A percentile compares a stretch with the other conserved stretches of the same genome.
These are phyloP conservation scores for Ammodytes dubius DNA, from an alignment of 2,113 vertebrate species.

Conservation along the genomic window DNA sequence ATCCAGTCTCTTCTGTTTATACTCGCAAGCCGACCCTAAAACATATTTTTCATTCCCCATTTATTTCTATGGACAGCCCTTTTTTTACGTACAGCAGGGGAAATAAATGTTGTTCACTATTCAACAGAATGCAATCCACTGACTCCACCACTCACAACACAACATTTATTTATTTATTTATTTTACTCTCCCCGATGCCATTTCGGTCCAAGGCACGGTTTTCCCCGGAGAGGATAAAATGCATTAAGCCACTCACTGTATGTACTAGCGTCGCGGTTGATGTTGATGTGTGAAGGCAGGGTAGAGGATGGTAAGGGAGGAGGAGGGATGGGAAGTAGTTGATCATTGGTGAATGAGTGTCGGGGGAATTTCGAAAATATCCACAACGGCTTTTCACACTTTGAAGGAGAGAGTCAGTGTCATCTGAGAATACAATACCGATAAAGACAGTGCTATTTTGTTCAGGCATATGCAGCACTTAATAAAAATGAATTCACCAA, in stretches of 20 bases:
- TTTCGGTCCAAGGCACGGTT: constrained; percentile 55
- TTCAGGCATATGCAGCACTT: not conserved
- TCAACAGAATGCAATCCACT: constrained; percentile 52
- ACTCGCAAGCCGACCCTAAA: constrained; percentile 11
- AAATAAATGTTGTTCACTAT: constrained; percentile 37
- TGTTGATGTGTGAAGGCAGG: constrained; percentile 74
- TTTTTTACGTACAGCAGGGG: constrained; percentile 46
- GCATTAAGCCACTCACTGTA: constrained; percentile 81
- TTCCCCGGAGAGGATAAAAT: constrained; percentile 72
- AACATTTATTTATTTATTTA: constrained; percentile 79
- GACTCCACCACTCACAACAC: constrained; percentile 32
- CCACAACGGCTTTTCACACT: constrained; percentile 75
- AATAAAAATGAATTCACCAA: constrained; percentile 48
- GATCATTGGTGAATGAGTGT: constrained; percentile 79
- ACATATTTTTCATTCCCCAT: constrained; percentile 12
- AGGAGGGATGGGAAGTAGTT: constrained; percentile 78
- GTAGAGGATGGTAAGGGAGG: constrained; percentile 40
- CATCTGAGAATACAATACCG: constrained; percentile 63
- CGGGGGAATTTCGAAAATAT: constrained; percentile 71
- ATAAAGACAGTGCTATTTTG: constrained; percentile 58
- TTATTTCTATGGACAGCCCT: too few relatives aligned
- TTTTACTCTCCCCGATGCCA: constrained; percentile 63
- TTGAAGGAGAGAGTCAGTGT: constrained; percentile 44
- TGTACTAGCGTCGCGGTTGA: constrained; percentile 77
- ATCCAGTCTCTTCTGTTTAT: constrained; percentile 12